phyloP scores from a whole-genome alignment of 2,113 vertebrate species.

The Anoura caudifer region DNA sequence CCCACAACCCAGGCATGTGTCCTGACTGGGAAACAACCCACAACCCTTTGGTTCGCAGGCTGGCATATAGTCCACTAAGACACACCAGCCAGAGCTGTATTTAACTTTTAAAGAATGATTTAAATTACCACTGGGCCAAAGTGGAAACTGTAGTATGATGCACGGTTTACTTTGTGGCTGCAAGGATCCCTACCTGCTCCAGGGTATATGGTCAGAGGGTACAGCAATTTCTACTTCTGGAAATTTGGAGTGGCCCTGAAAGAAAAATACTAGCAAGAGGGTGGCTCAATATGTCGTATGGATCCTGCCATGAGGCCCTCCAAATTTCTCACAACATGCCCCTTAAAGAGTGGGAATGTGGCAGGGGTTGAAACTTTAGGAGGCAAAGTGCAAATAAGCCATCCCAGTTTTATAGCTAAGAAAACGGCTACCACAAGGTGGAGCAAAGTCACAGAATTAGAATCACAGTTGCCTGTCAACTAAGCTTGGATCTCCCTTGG shows the following conservation, averaged over 20 bases:
- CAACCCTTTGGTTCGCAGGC: no score
- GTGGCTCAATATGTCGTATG: not conserved
- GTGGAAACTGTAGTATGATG: not conserved
- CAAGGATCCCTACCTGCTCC: not conserved
- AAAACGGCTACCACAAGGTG: slow-evolving; percentile 15
- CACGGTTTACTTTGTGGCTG: not conserved
- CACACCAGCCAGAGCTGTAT: not conserved
- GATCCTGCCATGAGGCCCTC: not conserved
- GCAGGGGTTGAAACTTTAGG: not conserved
- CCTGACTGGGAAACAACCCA: not conserved
- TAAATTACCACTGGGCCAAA: not conserved
- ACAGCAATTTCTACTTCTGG: not conserved
- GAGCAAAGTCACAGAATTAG: slow-evolving; percentile 6
- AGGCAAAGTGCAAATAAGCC: not conserved
- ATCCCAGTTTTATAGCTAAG: not conserved
- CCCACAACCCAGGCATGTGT: not conserved
- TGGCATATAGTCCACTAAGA: no score
- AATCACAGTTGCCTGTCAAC: not conserved
- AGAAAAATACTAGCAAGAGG: not conserved
- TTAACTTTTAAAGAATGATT: not conserved
- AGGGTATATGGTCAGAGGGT: not conserved
- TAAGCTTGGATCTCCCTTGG: not conserved
- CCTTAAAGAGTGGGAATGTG: not conserved
- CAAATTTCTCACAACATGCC: not conserved
- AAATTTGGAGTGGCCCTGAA: not conserved